These are phyloP conservation scores for Cephus pygmeus DNA, from an alignment of 2,888 invertebrate genomes.

Conservation along the genomic window DNA sequence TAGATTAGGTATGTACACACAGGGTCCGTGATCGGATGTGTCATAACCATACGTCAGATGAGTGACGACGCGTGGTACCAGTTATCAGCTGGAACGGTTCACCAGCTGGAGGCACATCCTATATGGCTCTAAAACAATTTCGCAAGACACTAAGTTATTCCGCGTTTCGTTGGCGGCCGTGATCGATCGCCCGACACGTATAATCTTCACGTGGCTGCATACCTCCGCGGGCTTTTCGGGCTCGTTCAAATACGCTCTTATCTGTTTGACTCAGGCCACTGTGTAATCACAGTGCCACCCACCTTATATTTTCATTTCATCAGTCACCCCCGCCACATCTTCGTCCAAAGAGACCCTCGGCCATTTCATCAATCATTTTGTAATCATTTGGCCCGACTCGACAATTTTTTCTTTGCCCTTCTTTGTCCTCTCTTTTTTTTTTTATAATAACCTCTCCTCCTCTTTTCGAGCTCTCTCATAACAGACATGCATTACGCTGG, in stretches of 20 bases:
- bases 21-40: neutral
- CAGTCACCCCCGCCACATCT: conserved; percentile 12
- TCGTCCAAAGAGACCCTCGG: conserved; percentile 11
- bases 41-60: neutral
- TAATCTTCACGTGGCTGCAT: conserved; percentile 28
- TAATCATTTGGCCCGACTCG: conserved; percentile 43
- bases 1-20: neutral
- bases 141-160: neutral
- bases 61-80: neutral
- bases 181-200: conserved; percentile 36
- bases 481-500: neutral
- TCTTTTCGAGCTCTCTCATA: neutral
- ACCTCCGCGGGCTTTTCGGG: conserved; percentile 1
- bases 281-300: conserved; percentile 9
- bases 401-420: conserved; percentile 37
- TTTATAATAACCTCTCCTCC: neutral
- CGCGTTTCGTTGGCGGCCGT: conserved; percentile 15
- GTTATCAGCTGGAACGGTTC: neutral
- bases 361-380: conserved; percentile 44
- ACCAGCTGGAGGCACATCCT: neutral
- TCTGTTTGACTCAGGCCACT: conserved; percentile 39
- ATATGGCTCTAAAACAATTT: neutral
- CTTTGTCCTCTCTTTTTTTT: neutral
- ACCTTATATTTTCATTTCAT: conserved; percentile 35
- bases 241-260: conserved; percentile 34